Base-by-base conservation (phyloP, 1,140 invertebrate genomes). In the Drosophila mojavensis region DNA sequence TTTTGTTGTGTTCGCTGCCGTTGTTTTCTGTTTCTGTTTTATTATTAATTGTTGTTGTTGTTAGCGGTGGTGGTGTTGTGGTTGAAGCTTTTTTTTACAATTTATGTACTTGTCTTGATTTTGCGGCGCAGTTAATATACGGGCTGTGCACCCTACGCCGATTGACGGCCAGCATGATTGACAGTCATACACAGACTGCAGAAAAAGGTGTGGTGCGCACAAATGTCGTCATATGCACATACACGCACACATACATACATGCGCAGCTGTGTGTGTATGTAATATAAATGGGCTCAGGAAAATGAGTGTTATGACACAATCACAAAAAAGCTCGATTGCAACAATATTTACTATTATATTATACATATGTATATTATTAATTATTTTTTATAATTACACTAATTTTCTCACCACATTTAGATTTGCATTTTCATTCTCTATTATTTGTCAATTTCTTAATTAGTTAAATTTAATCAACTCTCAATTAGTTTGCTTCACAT, bases 51-150 rank as follows among this genome's bases (percentile, higher is more conserved):
- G 66, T 81, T 81, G 10, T 33, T 33, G 26, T 55, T 36, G 30
- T 77, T 76, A 24, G 36, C 56, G 48, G 5, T 5, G 7, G 2
- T 81, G 55, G 55, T 76, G 55, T 26, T 26, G 39, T n/a, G 6
- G 60, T 72, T 58, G 51, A 41, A 13, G 47, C 30, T 33, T 28
- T 30, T 24, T n/a, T 53, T 53, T 15, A 51, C 17, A n/a, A n/a
- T 26, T 36, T 63, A n/a, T 26, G 28, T 63, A 55, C 41, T 48
- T 75, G 60, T 45, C 45, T 66, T 65, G 76, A 71, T 78, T 78
- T 76, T 72, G 76, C 73, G 67, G 63, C 77, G 77, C 74, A 79
- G 72, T 76, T 76, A 67, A 76, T 73, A 67, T 54, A 50, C 56
- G 45, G 61, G 47, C 33, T 74, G 59, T 63, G 48, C 58, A 69